Percentiles rank a stretch among this genome's conserved stretches.
phyloP scores from a whole-genome alignment of 2,888 invertebrate genomes.

The Caenorhabditis zanzibari region DNA sequence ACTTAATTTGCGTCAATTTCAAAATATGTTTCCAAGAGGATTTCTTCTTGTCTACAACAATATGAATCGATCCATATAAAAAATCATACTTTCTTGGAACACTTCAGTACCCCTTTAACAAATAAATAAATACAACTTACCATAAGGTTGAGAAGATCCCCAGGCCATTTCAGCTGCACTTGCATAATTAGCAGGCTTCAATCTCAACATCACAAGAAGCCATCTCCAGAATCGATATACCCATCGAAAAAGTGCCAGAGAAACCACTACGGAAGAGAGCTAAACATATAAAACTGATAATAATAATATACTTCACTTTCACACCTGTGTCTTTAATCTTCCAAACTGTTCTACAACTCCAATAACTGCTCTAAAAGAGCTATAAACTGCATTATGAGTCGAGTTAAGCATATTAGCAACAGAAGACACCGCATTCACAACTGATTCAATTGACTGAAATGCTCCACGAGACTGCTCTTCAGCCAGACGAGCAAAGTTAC shows the following conservation, averaged over 20 bases:
- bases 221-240: constrained; percentile 84
- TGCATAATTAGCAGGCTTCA: constrained; percentile 84
- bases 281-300: constrained; percentile 40
- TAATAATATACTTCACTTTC: neutral
- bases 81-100: too few species aligned
- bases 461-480: constrained; percentile 92
- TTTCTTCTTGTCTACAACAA: too few species aligned
- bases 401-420: constrained; percentile 97
- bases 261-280: constrained; percentile 71
- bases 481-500: constrained; percentile 78
- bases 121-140: constrained; percentile 35
- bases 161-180: constrained; percentile 83
- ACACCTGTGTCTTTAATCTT: constrained; percentile 89
- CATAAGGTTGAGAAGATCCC: constrained; percentile 74
- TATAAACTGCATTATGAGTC: constrained; percentile 95
- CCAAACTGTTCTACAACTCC: constrained; percentile 97
- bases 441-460: constrained; percentile 94
- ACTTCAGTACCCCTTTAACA: too few species aligned
- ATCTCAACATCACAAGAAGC: constrained; percentile 87
- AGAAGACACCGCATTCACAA: constrained; percentile 92
- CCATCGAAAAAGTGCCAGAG: constrained; percentile 72
- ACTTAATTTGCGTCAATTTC: too few species aligned
- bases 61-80: too few species aligned
- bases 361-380: constrained; percentile 94
- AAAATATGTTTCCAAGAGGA: too few species aligned